Conservation (phyloP, 2,797 vertebrate species). For the Darevskia mixta region DNA sequence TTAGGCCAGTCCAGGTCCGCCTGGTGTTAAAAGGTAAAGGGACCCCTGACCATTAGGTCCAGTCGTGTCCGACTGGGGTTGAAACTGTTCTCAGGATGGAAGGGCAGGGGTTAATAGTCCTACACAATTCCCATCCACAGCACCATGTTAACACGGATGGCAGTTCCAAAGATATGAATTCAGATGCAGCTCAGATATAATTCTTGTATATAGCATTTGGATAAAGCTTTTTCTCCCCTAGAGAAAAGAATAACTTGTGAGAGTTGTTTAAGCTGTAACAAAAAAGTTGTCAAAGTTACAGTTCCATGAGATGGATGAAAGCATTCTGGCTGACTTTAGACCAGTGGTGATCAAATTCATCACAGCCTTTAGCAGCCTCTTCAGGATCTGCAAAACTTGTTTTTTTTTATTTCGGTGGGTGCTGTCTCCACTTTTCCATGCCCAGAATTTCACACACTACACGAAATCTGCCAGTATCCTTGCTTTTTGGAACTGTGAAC, state of each 20-base stretch:
- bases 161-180: background rate
- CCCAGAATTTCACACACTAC: background rate
- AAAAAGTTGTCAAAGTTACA: background rate
- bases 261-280: background rate
- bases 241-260: background rate
- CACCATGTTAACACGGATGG: background rate
- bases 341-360: background rate
- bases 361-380: background rate
- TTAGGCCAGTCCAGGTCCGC: too few species aligned
- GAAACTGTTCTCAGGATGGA: background rate
- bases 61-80: too few species aligned
- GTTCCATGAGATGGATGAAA: background rate
- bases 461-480: background rate
- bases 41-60: too few species aligned
- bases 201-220: background rate
- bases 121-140: background rate
- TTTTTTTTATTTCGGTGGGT: background rate
- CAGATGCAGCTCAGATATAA: background rate
- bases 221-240: background rate
- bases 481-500: background rate
- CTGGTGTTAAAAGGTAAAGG: too few species aligned
- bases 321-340: background rate
- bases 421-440: background rate
- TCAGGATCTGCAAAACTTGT: background rate
- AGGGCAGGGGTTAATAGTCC: background rate